Conservation (phyloP, 2,797 vertebrate genomes). For the Chiroxiphia lanceolata region DNA sequence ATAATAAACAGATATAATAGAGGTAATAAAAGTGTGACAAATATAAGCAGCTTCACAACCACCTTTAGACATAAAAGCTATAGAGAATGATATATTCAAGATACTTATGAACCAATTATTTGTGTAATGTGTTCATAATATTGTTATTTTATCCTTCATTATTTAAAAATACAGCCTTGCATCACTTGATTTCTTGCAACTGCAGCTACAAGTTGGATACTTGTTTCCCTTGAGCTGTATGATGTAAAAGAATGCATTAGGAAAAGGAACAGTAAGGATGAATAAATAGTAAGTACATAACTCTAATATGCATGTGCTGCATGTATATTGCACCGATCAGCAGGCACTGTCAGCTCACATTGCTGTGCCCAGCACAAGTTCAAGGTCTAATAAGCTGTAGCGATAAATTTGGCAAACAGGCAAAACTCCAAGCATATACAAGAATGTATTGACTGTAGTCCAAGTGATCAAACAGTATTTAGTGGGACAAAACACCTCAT, state of each 20-base stretch:
- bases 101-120: neutral
- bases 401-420: neutral
- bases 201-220: neutral
- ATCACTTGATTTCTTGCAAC: neutral
- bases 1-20: neutral
- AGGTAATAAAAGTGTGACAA: neutral
- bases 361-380: neutral
- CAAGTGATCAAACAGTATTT: neutral
- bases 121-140: neutral
- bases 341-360: rapidly evolving
- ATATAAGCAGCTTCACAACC: neutral
- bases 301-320: neutral
- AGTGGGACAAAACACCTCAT: neutral
- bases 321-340: neutral
- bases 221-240: neutral
- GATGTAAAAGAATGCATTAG: neutral
- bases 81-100: neutral
- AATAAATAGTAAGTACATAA: neutral
- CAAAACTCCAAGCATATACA: neutral
- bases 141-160: neutral
- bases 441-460: neutral
- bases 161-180: neutral
- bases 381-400: neutral
- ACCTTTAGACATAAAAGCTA: neutral
- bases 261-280: neutral